Evolutionary conservation across 1,140 invertebrate species (phyloP).

Genomic region (Musca domestica): DNA sequence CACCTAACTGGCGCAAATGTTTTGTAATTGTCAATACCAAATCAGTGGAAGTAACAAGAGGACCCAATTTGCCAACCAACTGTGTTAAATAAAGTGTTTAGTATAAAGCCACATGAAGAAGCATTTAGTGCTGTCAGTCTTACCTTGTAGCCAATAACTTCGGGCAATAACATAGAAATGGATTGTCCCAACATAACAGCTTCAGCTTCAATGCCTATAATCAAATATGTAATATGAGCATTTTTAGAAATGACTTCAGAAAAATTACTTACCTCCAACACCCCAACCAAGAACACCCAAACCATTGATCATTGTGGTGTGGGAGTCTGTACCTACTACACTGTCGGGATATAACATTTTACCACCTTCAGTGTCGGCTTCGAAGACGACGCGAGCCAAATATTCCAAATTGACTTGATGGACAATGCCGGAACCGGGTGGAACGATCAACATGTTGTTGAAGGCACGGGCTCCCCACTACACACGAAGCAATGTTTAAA

Average conservation of each 20-base stretch:
- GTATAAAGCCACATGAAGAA: too few relatives aligned
- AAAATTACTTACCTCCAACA: constrained; percentile 38
- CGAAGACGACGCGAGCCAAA: constrained; percentile 92
- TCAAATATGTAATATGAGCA: background rate
- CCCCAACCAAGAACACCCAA: constrained; percentile 78
- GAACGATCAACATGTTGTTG: constrained; percentile 95
- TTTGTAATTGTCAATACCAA: constrained; percentile 97
- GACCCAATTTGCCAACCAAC: constrained; percentile 75
- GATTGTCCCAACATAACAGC: constrained; percentile 93
- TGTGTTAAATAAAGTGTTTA: too few relatives aligned
- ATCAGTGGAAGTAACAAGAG: constrained; percentile 94
- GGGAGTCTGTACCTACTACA: constrained; percentile 97
- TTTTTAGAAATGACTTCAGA: background rate
- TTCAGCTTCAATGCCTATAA: constrained; percentile 77
- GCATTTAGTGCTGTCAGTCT: background rate
- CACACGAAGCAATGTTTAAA: background rate
- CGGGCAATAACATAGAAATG: constrained; percentile 92
- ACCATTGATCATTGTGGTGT: constrained; percentile 99
- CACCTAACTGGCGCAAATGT: constrained; percentile 89
- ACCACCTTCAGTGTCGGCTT: constrained; percentile 54
- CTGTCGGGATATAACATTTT: constrained; percentile 85
- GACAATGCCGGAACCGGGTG: constrained; percentile 96
- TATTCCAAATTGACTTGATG: constrained; percentile 99
- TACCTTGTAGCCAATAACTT: constrained; percentile 89
- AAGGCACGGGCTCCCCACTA: constrained; percentile 96